These are phyloP conservation scores for Onychomys arenicola DNA, from an alignment of 2,797 vertebrate species.

Conservation along the genomic window DNA sequence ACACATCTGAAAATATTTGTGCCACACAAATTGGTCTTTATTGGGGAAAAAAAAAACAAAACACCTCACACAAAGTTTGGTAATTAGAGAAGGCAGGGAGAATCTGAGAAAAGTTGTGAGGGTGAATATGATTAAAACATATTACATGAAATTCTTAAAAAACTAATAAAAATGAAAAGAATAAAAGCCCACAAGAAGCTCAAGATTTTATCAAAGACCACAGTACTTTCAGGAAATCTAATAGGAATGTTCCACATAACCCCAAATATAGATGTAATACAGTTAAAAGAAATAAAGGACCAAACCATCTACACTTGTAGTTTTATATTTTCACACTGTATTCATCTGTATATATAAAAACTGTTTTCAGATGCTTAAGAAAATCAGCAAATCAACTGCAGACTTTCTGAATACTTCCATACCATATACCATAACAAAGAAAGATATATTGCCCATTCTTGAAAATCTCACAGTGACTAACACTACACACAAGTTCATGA, in stretches of 20 bases:
- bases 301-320: slow-evolving; percentile 20
- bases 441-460: not conserved
- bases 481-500: not conserved
- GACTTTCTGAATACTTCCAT: slow-evolving; percentile 5
- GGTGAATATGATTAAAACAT: not conserved
- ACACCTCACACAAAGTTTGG: not conserved
- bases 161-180: not conserved
- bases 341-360: not conserved
- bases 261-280: not conserved
- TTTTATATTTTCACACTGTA: slow-evolving; percentile 56
- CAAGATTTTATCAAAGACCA: not conserved
- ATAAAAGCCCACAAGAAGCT: not conserved
- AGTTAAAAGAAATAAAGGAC: slow-evolving; percentile 49
- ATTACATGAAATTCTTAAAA: not conserved
- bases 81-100: not conserved
- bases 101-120: not conserved
- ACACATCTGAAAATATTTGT: not conserved
- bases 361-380: slow-evolving; percentile 49
- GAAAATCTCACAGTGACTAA: not conserved
- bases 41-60: not conserved
- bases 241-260: not conserved
- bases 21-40: not conserved
- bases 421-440: not conserved
- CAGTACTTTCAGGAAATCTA: not conserved
- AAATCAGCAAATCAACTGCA: slow-evolving; percentile 12